Conservation (phyloP, 2,888 invertebrate species). For the Asteroscopus sphinx region DNA sequence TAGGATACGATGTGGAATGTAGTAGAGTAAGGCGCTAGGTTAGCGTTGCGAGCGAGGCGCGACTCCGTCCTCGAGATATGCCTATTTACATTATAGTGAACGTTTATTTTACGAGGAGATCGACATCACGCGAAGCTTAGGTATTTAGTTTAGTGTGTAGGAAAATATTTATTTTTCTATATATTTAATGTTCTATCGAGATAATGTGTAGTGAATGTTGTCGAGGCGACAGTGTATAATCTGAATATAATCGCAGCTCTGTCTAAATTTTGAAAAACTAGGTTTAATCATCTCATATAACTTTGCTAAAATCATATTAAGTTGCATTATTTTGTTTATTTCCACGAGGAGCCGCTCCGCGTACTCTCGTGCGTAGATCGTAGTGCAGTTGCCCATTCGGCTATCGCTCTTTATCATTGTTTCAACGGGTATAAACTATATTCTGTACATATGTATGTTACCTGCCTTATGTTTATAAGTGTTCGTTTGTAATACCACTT, state of each 20-base stretch:
- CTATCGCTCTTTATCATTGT: slow-evolving; percentile 87
- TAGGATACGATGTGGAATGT: slow-evolving; percentile 81
- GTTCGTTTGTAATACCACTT: slow-evolving; percentile 90
- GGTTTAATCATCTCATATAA: slow-evolving; percentile 77
- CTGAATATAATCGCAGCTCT: slow-evolving; percentile 65
- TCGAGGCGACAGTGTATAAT: slow-evolving; percentile 85
- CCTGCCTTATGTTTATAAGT: slow-evolving; percentile 88
- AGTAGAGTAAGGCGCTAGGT: slow-evolving; percentile 84
- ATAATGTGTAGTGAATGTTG: slow-evolving; percentile 89
- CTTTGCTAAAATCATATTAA: slow-evolving; percentile 78
- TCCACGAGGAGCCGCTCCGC: slow-evolving; percentile 49
- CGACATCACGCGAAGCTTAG: slow-evolving; percentile 88
- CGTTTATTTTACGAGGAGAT: slow-evolving; percentile 82
- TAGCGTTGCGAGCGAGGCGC: slow-evolving; percentile 82
- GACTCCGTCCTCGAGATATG: slow-evolving; percentile 86
- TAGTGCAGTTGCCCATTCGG: slow-evolving; percentile 72
- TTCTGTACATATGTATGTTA: slow-evolving; percentile 87
- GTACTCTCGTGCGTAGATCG: slow-evolving; percentile 55
- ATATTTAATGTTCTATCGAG: slow-evolving; percentile 89
- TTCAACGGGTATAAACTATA: slow-evolving; percentile 84
- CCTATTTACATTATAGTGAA: slow-evolving; percentile 83
- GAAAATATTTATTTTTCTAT: slow-evolving; percentile 90
- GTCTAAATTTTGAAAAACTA: slow-evolving; percentile 71
- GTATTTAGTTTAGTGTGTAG: slow-evolving; percentile 88
- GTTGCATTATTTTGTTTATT: slow-evolving; percentile 68